Evolutionary conservation across 2,888 invertebrate species (phyloP), one percentile per base, ranked within the genome.

Genomic region (Lymantria monacha): DNA sequence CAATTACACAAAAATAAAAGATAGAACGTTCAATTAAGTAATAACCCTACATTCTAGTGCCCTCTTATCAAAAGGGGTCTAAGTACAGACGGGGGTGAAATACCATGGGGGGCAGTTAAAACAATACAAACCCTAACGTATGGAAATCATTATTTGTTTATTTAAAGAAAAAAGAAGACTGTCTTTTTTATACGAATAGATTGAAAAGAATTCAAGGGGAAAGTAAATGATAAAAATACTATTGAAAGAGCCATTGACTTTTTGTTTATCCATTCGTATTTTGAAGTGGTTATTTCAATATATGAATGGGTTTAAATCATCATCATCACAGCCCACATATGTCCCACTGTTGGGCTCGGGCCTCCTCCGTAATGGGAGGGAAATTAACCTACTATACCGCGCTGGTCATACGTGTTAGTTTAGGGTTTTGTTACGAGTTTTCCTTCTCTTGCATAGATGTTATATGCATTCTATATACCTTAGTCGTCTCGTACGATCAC

Each of bases 61-160:
- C 80, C 85, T 87, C 78, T 66, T 71, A 64, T 72, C 70, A 70
- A 85, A 82, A 73, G 72, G 70, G 78, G 76, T 70, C 72, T 69
- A 72, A 63, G 62, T 71, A 81, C 72, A 69, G 66, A 71, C 22
- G 73, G 73, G 80, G 79, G 72, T 63, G 68, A 55, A 67, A 69
- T 64, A n/a, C n/a, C 56, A 50, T 60, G 69, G n/a, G 66, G 80
- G 72, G 78, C 74, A 69, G 74, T 69, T 81, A 76, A 84, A 86
- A 87, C 85, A 85, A 85, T 78, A 69, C 69, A 64, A 66, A 67
- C 80, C 79, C 81, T 72, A 72, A 67, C 65, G 70, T 70, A 73
- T 73, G 69, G 68, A 74, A 81, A 87, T 85, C 82, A 87, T 86
- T 85, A 88, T 86, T 61, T 76, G 77, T 79, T 80, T 76, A 76